Base-by-base conservation (phyloP, 1,140 invertebrate species). In the Lepidurus packardi region DNA sequence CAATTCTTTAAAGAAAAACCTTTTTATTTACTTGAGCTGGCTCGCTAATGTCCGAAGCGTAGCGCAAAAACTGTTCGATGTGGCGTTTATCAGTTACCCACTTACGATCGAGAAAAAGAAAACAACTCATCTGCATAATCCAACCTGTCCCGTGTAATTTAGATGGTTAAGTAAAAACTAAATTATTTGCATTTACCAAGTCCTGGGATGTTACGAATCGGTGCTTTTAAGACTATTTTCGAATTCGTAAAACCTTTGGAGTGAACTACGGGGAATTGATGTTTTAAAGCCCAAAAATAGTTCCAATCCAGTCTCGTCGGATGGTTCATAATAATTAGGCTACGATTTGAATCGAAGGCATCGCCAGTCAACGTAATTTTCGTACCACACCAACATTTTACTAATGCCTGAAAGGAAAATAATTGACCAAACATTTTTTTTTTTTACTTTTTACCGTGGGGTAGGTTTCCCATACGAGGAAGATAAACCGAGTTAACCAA, bases 251-350 rank as follows among this genome's bases (percentile, higher is more conserved):
- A 7, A n/a, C 53, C 53, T 11, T 16, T 16, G 8, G 53, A 65
- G 8, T 4, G 8, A 65, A 21, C 21, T 65, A 65, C 21, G 16
- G 53, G 53, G 21, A 65, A 65, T 16, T 65, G 53, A 65, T 65
- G 53, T 65, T 65, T 65, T 21, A 65, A 16, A n/a, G n/a, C 53
- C 53, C 53, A 65, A 65, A 65, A 65, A 65, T 65, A 65, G 53
- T 65, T 65, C 53, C 53, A 65, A 65, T 65, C 53, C 16, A 65
- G 53, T 16, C 53, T 65, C 13, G 53, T 65, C 6, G 53, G 53
- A 21, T 65, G 53, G 21, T 65, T 65, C 53, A 65, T 65, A 65
- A 65, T 16, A 13, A 65, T 21, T 1, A 65, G 53, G n/a, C 53
- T 65, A 21, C 53, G 53, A 65, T 65, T 21, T 21, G 53, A 65